phyloP scores from a whole-genome alignment of 1,140 invertebrate species.

The Oryzaephilus surinamensis region DNA sequence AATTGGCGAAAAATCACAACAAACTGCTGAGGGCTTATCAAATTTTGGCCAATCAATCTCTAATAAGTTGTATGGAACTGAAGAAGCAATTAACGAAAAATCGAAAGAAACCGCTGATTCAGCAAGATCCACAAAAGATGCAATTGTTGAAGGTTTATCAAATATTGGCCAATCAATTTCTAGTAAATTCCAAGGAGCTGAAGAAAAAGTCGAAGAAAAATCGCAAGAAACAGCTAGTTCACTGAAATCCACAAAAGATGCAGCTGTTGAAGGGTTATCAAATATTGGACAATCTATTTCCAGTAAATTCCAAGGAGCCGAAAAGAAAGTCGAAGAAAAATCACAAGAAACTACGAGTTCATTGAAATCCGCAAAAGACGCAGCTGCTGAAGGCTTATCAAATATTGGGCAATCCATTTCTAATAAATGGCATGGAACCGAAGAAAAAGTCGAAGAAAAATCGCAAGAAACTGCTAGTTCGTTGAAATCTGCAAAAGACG shows the following conservation, averaged over 20 bases:
- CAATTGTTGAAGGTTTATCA: constrained; percentile 14
- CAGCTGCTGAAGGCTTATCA: neutral
- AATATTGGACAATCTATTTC: too few species aligned
- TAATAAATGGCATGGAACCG: neutral
- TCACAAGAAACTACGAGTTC: neutral
- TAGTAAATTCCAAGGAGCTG: constrained; percentile 14
- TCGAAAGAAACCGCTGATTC: constrained; percentile 8
- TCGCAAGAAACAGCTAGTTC: neutral
- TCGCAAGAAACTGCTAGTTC: neutral
- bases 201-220: constrained; percentile 11
- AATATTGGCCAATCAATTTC: constrained; percentile 13
- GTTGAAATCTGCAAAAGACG: too few species aligned
- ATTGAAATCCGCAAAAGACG: neutral
- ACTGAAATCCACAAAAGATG: neutral
- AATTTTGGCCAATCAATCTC: constrained; percentile 9
- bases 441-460: neutral
- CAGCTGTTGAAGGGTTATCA: neutral
- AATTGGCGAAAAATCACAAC: constrained; percentile 5
- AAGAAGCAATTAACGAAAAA: constrained; percentile 9
- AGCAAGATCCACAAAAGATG: constrained; percentile 13
- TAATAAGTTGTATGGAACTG: constrained; percentile 15
- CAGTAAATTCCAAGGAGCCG: neutral
- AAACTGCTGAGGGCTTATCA: constrained; percentile 7
- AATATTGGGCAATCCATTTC: neutral
- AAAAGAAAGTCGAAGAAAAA: neutral